Conservation (phyloP, 2,888 invertebrate genomes). For the Meloe dianella region DNA sequence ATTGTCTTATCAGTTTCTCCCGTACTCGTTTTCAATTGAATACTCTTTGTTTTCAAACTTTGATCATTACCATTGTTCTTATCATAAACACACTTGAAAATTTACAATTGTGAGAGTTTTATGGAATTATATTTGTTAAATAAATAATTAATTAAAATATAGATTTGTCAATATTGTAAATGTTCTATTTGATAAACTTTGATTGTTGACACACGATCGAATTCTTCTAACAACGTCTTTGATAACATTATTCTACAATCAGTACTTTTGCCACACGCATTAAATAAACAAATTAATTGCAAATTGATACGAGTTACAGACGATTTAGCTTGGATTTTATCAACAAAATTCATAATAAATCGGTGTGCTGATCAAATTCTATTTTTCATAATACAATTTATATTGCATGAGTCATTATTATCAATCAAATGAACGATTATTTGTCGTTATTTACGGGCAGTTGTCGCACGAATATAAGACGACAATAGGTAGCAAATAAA, state of each 20-base stretch:
- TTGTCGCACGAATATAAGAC: not conserved
- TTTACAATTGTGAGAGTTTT: not conserved
- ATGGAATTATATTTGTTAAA: not conserved
- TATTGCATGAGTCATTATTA: not conserved
- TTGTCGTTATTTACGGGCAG: not conserved
- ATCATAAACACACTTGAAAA: not conserved
- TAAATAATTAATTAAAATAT: too few species aligned
- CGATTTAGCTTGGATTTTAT: too few species aligned
- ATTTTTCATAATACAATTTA: too few species aligned
- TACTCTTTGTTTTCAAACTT: not conserved
- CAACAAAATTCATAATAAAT: not conserved
- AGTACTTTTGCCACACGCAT: too few species aligned
- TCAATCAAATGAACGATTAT: not conserved
- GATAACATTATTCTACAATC: not conserved
- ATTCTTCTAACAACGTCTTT: not conserved
- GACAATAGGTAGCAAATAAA: not conserved
- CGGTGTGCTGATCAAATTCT: not conserved
- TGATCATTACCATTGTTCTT: not conserved
- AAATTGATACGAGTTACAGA: too few species aligned
- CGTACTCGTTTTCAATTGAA: not conserved
- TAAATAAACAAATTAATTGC: too few species aligned
- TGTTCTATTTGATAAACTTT: not conserved
- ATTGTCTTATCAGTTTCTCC: too few species aligned
- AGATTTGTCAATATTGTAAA: too few species aligned
- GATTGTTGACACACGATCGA: not conserved